Evolutionary conservation across 37 sponge, comb jelly and placozoan genomes (phyloP).

Genomic region (Cliona cf. orientalis): DNA sequence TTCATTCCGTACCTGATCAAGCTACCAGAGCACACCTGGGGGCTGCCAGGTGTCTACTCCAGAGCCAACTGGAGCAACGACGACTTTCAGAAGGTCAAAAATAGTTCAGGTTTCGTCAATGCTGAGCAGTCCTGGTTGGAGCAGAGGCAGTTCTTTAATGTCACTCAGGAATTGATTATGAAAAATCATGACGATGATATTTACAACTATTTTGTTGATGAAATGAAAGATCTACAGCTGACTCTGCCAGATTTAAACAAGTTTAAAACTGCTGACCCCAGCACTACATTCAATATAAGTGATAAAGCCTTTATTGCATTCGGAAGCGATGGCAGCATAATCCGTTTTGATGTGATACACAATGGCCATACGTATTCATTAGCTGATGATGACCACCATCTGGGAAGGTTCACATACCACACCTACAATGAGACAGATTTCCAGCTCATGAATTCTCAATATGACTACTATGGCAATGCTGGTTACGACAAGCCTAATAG

Average conservation of each 20-base stretch:
- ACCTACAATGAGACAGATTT: constrained; percentile 77
- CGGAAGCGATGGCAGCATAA: background rate
- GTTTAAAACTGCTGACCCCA: background rate
- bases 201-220: background rate
- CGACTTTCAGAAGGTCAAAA: constrained; percentile 37
- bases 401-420: constrained; percentile 47
- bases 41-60: constrained; percentile 49
- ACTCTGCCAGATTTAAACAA: background rate
- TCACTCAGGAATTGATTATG: constrained; percentile 33
- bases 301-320: background rate
- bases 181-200: background rate
- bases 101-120: constrained; percentile 2
- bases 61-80: constrained; percentile 50
- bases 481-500: constrained; percentile 71
- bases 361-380: too few species aligned
- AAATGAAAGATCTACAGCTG: background rate
- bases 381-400: background rate
- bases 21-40: constrained; percentile 78
- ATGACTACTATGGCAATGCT: constrained; percentile 68
- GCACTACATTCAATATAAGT: background rate
- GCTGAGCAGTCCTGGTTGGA: constrained; percentile 56
- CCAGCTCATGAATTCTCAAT: constrained; percentile 11
- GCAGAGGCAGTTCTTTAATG: constrained; percentile 49
- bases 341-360: constrained; percentile 29
- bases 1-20: constrained; percentile 60